Evolutionary conservation across 2,113 vertebrate genomes (phyloP), one percentile per base, ranked within the genome.

Genomic region (Aphelocoma coerulescens): DNA sequence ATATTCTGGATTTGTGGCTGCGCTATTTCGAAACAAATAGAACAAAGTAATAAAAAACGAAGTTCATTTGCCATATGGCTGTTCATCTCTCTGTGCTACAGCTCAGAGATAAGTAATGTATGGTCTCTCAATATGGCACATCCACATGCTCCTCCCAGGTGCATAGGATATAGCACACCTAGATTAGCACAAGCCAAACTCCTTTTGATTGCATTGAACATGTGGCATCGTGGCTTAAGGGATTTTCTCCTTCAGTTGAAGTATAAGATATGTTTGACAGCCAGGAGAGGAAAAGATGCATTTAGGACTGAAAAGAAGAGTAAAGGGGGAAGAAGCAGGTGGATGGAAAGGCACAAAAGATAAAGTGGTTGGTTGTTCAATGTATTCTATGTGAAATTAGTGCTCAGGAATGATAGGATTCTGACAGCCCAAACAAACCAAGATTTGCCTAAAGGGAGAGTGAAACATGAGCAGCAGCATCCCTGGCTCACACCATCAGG

Each of bases 31-130:
- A 97, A 98, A 97, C 95, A 96, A 97, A 97, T 97, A 97, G 97
- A 98, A 86, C 82, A 54, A 81, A 97, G 96, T 85, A 94, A 95
- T 98, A 97, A 98, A 97, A 92, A 94, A 30, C 0, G 2, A 96
- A 97, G 95, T 97, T 98, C 96, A 85, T 97, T 97, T 96, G 96
- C 98, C 98, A 98, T 98, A 97, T 98, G 98, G 97, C 91, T 97
- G 95, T 96, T 98, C 97, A 97, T 97, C 97, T 97, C 96, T 97
- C 81, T 89, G 79, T 87, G 91, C 73, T 86, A 66, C 89, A 96
- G 68, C 76, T 97, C 94, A 85, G 85, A 97, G 85, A 94, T 92
- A 95, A 96, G 96, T 96, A 97, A 96, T 96, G 88, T 88, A 91
- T 88, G 89, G 89, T n/a, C 94, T 55, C 94, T 96, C 96, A 95